Evolutionary conservation across 2,113 vertebrate genomes (phyloP), one percentile per base, ranked within the genome.

Genomic region (Pachypanchax playfairii): DNA sequence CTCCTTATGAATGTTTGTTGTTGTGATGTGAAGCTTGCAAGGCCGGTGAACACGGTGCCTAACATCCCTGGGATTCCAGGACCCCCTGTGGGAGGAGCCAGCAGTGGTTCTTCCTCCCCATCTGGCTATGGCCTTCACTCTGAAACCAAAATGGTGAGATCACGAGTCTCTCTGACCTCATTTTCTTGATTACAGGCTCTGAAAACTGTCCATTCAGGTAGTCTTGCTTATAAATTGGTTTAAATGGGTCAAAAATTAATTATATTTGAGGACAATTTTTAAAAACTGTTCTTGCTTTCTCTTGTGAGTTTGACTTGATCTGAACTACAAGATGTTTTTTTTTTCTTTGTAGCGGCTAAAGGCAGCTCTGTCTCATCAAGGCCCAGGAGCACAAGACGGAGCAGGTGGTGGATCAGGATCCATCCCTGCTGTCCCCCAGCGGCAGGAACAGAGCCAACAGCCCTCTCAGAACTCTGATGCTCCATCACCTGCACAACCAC

Each of bases 1-100:
- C 18, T 3, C 13, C 8, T 39, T 38, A 6, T 65, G 18, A 2
- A 4, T 24, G 5, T 73, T 63, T 61, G 18, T 57, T 61, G 18
- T 57, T 60, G 26, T n/a, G 6, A 48, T 54, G 5, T 41, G 8
- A 33, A 98, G 96, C 89, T 96, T 73, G 95, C 94, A 2, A 93
- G 96, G 85, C 93, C 95, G 2, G 67, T 94, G 60, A 88, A 93
- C 82, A 82, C 96, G 73, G 94, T 97, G 79, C 96, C 96, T 18
- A 96, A 97, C 87, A 92, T 98, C 87, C 96, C 96, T 6, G 96
- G 96, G 28, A 98, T 98, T 55, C 96, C 96, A 51, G 96, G 96
- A 49, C 96, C 96, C 3, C 96, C 96, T 55, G 53, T 93, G 65
- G 92, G 90, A 6, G 90, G 92, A 28, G 91, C 83, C 70, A 92